These are phyloP conservation scores for Odocoileus virginianus DNA, from an alignment of 2,113 vertebrate genomes.

Conservation along the genomic window DNA sequence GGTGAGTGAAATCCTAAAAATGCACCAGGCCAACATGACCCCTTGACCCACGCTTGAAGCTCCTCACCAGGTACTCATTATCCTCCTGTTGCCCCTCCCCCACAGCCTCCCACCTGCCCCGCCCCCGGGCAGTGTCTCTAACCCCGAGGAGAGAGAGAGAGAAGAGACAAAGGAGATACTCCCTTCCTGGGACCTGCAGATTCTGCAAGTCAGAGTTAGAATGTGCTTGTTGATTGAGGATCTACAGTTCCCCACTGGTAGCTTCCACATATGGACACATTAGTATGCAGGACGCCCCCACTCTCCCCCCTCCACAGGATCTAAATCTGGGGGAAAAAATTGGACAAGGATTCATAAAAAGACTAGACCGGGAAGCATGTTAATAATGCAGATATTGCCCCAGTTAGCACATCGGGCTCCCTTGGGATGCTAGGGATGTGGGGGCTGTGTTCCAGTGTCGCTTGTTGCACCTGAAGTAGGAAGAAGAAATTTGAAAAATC, in stretches of 20 bases:
- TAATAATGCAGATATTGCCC: neutral
- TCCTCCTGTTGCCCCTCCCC: neutral
- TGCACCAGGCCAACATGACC: neutral
- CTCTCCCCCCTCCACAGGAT: neutral
- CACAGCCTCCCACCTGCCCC: neutral
- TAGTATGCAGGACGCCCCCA: neutral
- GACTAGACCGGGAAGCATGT: neutral
- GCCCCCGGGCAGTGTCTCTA: rapidly evolving
- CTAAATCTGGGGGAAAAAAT: neutral
- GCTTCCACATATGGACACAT: conserved; percentile 6
- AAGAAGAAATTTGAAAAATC: neutral
- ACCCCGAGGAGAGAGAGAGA: neutral
- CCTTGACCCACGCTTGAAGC: neutral
- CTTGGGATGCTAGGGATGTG: neutral
- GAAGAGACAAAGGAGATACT: neutral
- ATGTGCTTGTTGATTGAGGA: neutral
- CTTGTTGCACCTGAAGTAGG: neutral
- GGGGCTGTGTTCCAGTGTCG: neutral
- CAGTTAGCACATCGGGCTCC: neutral
- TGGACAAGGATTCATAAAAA: neutral
- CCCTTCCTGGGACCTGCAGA: neutral
- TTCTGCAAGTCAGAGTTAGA: neutral
- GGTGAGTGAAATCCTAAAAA: neutral
- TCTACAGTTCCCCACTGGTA: neutral
- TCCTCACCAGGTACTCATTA: neutral